These are phyloP conservation scores for Sogatella furcifera DNA, from an alignment of 1,140 invertebrate genomes.

Conservation along the genomic window DNA sequence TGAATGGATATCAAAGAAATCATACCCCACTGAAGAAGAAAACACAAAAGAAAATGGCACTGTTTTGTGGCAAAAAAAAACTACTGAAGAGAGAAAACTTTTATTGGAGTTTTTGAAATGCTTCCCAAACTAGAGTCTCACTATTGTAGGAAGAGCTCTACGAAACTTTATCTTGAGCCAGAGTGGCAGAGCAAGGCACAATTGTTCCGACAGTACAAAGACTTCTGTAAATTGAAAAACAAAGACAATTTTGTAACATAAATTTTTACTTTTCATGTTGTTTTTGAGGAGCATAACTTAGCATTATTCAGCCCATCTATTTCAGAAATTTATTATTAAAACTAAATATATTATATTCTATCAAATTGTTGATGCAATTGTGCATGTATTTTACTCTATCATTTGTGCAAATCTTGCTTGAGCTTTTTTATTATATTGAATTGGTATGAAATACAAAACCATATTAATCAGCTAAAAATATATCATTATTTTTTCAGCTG, in stretches of 20 bases:
- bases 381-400: no score
- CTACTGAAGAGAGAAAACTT: neutral
- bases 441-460: no score
- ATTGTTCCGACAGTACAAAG: conserved; percentile 6
- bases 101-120: conserved; percentile 10
- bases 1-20: no score
- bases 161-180: conserved; percentile 13
- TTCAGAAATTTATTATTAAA: no score
- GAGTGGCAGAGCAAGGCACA: conserved; percentile 4
- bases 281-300: conserved; percentile 4
- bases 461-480: no score
- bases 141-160: conserved; percentile 13
- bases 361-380: no score
- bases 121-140: conserved; percentile 18
- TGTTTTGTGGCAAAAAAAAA: neutral
- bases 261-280: neutral
- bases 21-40: no score
- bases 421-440: no score
- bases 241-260: neutral
- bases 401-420: no score
- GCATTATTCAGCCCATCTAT: conserved; percentile 2
- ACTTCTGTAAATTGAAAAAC: neutral
- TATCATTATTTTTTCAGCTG: no score
- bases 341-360: no score
- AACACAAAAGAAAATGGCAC: no score